These are phyloP conservation scores for Pseudomugil gertrudae DNA, from an alignment of 2,797 vertebrate species.

Conservation along the genomic window DNA sequence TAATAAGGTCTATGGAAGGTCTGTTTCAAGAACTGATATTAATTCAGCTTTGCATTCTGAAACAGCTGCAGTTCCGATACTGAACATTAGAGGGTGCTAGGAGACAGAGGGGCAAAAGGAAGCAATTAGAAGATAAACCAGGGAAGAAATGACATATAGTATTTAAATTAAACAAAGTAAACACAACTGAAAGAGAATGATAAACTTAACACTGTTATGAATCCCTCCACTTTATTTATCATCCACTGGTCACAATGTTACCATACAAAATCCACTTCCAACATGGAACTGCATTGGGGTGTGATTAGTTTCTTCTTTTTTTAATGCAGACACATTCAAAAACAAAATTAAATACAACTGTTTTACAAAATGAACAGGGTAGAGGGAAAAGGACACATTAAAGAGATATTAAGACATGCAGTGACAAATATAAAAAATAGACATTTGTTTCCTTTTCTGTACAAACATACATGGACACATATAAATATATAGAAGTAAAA, in stretches of 20 bases:
- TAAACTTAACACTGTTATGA: slow-evolving; percentile 26
- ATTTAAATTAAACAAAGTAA: neutral
- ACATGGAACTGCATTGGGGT: slow-evolving; percentile 73
- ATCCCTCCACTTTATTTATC: slow-evolving; percentile 74
- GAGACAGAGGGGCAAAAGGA: slow-evolving; percentile 60
- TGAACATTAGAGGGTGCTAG: slow-evolving; percentile 68
- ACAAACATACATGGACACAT: slow-evolving; percentile 83
- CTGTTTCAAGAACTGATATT: slow-evolving; percentile 6
- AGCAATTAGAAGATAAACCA: neutral
- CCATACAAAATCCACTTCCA: slow-evolving; percentile 73
- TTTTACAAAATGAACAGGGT: slow-evolving; percentile 69
- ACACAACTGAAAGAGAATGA: neutral
- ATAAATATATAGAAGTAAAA: slow-evolving; percentile 96
- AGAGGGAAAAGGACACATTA: slow-evolving; percentile 52
- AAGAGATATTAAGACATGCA: slow-evolving; percentile 81
- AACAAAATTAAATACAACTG: slow-evolving; percentile 77
- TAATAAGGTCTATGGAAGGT: slow-evolving; percentile 25
- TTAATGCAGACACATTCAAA: no score
- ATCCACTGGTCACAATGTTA: slow-evolving; percentile 73
- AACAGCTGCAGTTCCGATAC: slow-evolving; percentile 53
- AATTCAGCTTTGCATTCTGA: slow-evolving; percentile 14
- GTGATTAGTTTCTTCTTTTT: no score
- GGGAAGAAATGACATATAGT: neutral
- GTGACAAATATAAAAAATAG: slow-evolving; percentile 96
- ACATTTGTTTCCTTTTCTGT: slow-evolving; percentile 89